Base-by-base conservation (phyloP, 2,888 invertebrate genomes). In the Hemicrepidius hirtus region DNA sequence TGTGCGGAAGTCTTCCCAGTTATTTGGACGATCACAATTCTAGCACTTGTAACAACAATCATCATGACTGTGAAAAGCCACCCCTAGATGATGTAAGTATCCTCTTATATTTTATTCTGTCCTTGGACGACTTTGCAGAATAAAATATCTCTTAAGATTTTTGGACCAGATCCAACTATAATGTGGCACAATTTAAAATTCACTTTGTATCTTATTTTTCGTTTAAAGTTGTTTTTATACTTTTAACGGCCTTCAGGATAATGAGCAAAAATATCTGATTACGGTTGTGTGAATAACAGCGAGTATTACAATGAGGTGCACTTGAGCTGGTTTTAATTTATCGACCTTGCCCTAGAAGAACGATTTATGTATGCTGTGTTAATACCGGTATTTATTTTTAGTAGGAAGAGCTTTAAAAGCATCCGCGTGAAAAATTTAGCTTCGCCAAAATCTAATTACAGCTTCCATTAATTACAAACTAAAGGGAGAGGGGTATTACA, bases 1-100 rank as follows among this genome's bases (percentile, higher is more conserved):
- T 88, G 74, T 89, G 90, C 81, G 89, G 90, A 73, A 93, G 93
- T 44, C 84, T 93, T 78, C 93, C 93, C 9, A 93, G 92, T 86
- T 92, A 93, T 82, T 86, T 93, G 80, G 85, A 85, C 75, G 93
- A 92, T 78, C 89, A 90, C 60, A 89, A 90, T 83, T 86, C 90
- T 78, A 79, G 72, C 68, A 75, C 81, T 49, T 81, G 82, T 74
- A 84, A 83, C 70, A 85, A 85, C 79, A 85, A 85, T 78, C 83
- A 85, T 68, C 80, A 82, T 77, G 84, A 84, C 65, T 84, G 81
- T 75, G 84, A 84, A 68, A 85, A 84, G 75, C 78, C 81, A 44
- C 81, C 82, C 32, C 66, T 83, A 73, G 83, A 84, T 76, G 84
- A 46, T 10, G 46, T 46, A 46, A 1, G 46, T 18, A 46, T 7